Conservation (phyloP, 2,797 vertebrate genomes). For the Peromyscus attwateri region DNA sequence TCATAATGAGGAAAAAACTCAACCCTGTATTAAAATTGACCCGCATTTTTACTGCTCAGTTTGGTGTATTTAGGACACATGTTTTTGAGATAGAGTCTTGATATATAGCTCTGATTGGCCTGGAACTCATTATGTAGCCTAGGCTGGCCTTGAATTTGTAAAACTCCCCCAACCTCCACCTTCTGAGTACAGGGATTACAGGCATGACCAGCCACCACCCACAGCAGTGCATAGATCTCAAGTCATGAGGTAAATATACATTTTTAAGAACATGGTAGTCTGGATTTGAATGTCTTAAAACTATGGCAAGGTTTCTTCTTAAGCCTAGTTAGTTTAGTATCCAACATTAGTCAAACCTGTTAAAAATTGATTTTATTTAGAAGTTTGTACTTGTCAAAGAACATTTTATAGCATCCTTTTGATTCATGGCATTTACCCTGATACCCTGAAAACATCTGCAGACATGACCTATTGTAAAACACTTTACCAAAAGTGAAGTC, state of each 20-base stretch:
- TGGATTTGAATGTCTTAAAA: slow-evolving; percentile 37
- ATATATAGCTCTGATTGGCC: neutral
- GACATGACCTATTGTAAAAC: neutral
- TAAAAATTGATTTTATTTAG: slow-evolving; percentile 49
- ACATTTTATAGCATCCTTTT: neutral
- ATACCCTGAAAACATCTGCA: neutral
- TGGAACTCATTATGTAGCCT: neutral
- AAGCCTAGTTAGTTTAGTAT: slow-evolving; percentile 14
- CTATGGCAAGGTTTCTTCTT: neutral
- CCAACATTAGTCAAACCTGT: neutral
- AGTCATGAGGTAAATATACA: neutral
- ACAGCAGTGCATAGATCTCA: neutral
- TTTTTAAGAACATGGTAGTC: slow-evolving; percentile 24
- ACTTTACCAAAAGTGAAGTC: neutral
- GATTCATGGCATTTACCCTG: neutral
- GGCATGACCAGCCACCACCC: neutral
- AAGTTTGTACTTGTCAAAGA: neutral
- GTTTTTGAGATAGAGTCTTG: neutral
- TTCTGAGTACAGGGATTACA: neutral
- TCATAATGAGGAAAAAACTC: neutral
- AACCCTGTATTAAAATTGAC: neutral
- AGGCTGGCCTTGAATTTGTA: neutral
- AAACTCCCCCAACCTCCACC: neutral
- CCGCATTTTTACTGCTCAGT: neutral
- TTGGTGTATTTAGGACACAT: neutral